Evolutionary conservation across 2,888 invertebrate species (phyloP).

Genomic region (Phytoseiulus persimilis): DNA sequence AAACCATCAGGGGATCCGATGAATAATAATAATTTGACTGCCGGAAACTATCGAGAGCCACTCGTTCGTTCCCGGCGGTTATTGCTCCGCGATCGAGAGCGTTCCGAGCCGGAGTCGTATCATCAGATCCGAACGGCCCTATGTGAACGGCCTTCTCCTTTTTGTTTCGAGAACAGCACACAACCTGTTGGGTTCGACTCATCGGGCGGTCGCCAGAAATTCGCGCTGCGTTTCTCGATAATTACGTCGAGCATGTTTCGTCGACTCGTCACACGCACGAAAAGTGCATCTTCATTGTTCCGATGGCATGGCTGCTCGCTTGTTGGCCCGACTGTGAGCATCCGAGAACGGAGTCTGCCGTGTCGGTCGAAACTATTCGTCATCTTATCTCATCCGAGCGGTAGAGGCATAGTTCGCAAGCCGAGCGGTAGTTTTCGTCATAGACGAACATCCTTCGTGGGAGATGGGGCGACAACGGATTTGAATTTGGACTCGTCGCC

Average conservation of each 20-base stretch:
- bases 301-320: neutral
- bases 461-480: neutral
- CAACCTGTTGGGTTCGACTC: neutral
- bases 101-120: neutral
- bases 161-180: neutral
- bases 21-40: too few relatives aligned
- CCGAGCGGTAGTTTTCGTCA: neutral
- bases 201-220: neutral
- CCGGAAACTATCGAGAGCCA: too few relatives aligned
- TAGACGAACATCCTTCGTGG: neutral
- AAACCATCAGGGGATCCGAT: too few relatives aligned
- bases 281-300: neutral
- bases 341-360: neutral
- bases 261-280: neutral
- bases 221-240: neutral
- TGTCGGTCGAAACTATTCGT: neutral
- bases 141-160: neutral
- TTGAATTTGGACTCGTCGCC: neutral
- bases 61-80: too few relatives aligned
- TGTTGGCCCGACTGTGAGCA: neutral
- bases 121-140: neutral
- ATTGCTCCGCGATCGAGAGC: neutral
- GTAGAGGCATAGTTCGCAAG: neutral
- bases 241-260: neutral
- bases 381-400: neutral